Base-by-base conservation (phyloP, 2,888 invertebrate species). In the Drosophila picticornis region DNA sequence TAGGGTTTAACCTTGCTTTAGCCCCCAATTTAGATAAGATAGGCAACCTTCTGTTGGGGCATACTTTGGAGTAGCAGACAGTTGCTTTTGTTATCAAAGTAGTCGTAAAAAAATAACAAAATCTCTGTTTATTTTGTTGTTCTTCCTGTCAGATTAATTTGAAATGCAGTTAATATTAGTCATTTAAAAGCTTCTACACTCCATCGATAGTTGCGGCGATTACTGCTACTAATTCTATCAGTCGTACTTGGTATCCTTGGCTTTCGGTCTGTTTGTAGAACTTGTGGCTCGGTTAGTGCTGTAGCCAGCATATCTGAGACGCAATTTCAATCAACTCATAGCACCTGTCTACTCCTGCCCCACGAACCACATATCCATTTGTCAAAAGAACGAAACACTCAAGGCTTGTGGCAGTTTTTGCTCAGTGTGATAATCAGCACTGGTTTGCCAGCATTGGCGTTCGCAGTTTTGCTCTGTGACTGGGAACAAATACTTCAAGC, bases 371-470 rank as follows among this genome's bases (percentile, higher is more conserved):
- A 2, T 32, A 1, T 13, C 0, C 36, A 78, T 81, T 32, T 90
- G 85, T 22, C 57, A 63, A 40, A 19, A 7, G 29, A 50, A 66
- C 13, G 32, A 16, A 7, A 62, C 68, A 10, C 29, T 65, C 5
- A 70, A 46, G 7, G 75, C 79, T 13, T 91, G 91, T n/a, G 46
- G 34, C 4, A 62, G 61, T 9, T 91, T 91, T 92, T 29, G 74
- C 80, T 29, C 65, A 38, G 31, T 91, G 91, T 63, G 81, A 85
- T 51, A 22, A 43, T 0, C 61, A 51, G 22, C 31, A 61, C 0
- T 70, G 65, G 9, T 91, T 91, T 48, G 91, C 91, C 48, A 91
- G 91, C 65, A 86, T 81, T 2, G 80, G 80, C 0, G 36, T 68
- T 6, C 70, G 60, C 22, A 85, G 72, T 0, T 92, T 78, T 52